Evolutionary conservation across 2,113 vertebrate genomes (phyloP).

Genomic region (Peromyscus maniculatus): DNA sequence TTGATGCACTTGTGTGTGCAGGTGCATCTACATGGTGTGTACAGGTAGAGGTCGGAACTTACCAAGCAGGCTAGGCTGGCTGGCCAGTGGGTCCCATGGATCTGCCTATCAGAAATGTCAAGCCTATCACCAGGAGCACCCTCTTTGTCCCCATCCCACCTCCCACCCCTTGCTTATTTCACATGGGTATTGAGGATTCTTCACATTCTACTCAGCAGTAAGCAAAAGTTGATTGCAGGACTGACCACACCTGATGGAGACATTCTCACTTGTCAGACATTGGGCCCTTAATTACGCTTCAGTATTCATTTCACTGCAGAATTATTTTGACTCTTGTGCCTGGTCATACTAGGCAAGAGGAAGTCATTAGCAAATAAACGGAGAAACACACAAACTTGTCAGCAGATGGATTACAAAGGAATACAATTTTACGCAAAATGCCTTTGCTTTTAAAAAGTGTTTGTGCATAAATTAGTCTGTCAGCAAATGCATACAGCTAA

Average conservation of each 20-base stretch:
- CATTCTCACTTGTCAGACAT: conserved; percentile 77
- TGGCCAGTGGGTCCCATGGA: background rate
- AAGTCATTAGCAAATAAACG: conserved; percentile 85
- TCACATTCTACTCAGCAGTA: conserved; percentile 69
- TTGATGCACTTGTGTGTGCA: background rate
- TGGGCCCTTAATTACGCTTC: conserved; percentile 84
- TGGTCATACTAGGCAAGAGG: conserved; percentile 79
- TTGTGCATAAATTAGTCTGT: conserved; percentile 87
- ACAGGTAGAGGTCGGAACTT: background rate
- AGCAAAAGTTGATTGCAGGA: conserved; percentile 68
- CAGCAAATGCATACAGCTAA: conserved; percentile 86
- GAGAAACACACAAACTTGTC: conserved; percentile 86
- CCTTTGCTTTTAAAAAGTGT: conserved; percentile 85
- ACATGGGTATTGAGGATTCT: background rate
- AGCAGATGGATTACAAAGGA: conserved; percentile 87
- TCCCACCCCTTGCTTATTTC: background rate
- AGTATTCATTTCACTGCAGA: conserved; percentile 84
- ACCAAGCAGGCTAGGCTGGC: background rate
- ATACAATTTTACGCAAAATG: conserved; percentile 86
- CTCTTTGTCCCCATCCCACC: too few relatives aligned
- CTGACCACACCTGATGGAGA: conserved; percentile 42
- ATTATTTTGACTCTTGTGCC: conserved; percentile 83
- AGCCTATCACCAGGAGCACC: too few relatives aligned
- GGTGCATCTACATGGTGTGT: too few relatives aligned
- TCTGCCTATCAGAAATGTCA: background rate